Conservation (phyloP, 2,113 vertebrate species). For the Lynx canadensis region DNA sequence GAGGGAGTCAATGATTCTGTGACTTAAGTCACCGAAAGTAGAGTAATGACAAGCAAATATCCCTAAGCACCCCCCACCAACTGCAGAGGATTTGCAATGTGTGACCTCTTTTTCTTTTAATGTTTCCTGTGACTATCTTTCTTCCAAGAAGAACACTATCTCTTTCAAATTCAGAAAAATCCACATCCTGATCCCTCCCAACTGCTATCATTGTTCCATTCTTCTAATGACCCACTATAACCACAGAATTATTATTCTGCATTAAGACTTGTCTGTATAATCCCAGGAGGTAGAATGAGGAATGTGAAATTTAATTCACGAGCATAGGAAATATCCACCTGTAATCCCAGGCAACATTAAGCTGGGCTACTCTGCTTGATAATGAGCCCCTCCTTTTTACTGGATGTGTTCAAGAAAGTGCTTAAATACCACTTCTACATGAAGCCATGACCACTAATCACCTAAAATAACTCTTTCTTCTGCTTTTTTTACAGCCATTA, state of each 20-base stretch:
- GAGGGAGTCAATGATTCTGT: not conserved
- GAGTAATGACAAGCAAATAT: not conserved
- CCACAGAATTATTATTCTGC: not conserved
- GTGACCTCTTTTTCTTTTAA: not conserved
- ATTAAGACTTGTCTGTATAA: slow-evolving; percentile 9
- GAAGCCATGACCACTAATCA: not conserved
- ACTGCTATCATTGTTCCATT: not conserved
- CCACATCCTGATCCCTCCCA: not conserved
- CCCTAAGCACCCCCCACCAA: not conserved
- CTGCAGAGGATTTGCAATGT: not conserved
- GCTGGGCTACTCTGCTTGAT: not conserved
- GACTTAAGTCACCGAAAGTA: not conserved
- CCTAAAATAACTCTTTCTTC: slow-evolving; percentile 51
- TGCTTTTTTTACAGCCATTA: slow-evolving; percentile 27
- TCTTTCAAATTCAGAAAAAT: not conserved
- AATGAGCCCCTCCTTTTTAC: not conserved
- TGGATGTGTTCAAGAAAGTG: slow-evolving; percentile 3
- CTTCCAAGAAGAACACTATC: not conserved
- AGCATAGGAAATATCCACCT: not conserved
- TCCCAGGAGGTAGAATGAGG: not conserved
- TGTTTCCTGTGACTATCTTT: not conserved
- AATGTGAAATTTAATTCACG: slow-evolving; percentile 37
- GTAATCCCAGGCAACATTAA: slow-evolving; percentile 7
- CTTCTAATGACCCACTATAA: not conserved
- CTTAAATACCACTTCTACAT: slow-evolving; percentile 49